A percentile compares a stretch with the other conserved stretches of the same genome.
These are phyloP conservation scores for Sarcophaga subvicina DNA, from an alignment of 2,888 invertebrate species.

Conservation along the genomic window DNA sequence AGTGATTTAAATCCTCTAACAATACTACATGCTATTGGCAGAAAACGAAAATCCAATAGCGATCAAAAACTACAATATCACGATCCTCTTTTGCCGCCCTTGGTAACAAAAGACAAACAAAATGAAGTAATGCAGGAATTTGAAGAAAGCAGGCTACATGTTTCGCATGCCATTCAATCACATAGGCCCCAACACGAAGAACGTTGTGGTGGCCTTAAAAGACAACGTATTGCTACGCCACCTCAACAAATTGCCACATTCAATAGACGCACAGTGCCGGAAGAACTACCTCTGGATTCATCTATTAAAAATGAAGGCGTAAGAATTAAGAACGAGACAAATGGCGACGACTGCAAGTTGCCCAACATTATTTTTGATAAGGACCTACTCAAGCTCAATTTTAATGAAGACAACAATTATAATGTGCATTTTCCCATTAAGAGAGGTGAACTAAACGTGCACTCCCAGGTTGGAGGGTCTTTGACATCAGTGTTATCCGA, in stretches of 20 bases:
- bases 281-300: conserved; percentile 82
- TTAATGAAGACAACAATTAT: conserved; percentile 85
- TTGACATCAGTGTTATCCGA: conserved; percentile 92
- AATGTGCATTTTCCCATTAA: conserved; percentile 95
- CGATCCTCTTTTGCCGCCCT: conserved; percentile 73
- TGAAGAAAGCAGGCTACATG: conserved; percentile 91
- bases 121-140: conserved; percentile 87
- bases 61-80: conserved; percentile 60
- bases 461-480: conserved; percentile 92
- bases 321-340: neutral
- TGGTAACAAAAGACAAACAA: conserved; percentile 70
- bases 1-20: conserved; percentile 94
- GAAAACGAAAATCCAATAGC: conserved; percentile 73
- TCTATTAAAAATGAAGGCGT: conserved; percentile 24
- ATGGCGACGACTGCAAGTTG: neutral
- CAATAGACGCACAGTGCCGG: conserved; percentile 90
- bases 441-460: conserved; percentile 94
- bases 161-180: conserved; percentile 93
- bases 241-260: conserved; percentile 95
- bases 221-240: conserved; percentile 91
- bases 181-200: conserved; percentile 88
- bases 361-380: conserved; percentile 72
- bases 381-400: conserved; percentile 73
- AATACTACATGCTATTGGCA: conserved; percentile 86
- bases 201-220: conserved; percentile 83